These are phyloP conservation scores for Drosophila colorata DNA, from an alignment of 2,888 invertebrate genomes.

Conservation along the genomic window DNA sequence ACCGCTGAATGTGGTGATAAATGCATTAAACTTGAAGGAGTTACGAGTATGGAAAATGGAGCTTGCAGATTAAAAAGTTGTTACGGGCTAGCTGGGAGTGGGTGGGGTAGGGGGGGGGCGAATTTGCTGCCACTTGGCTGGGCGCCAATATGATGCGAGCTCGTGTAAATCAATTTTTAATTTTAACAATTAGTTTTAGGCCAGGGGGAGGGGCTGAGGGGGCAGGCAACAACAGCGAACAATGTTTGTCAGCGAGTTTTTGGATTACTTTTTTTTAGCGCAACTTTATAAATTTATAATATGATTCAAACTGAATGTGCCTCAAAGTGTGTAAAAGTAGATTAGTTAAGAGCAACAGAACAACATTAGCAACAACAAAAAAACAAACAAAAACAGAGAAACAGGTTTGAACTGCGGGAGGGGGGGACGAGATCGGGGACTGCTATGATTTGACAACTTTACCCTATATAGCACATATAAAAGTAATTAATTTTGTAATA, in stretches of 20 bases:
- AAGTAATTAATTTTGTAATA: conserved; percentile 13
- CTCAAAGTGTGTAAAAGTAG: conserved; percentile 71
- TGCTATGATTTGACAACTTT: neutral
- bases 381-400: neutral
- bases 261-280: conserved; percentile 12
- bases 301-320: conserved; percentile 78
- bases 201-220: neutral
- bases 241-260: conserved; percentile 20
- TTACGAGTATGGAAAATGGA: conserved; percentile 17
- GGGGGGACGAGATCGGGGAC: too few species aligned
- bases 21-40: conserved; percentile 66
- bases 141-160: conserved; percentile 39
- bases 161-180: conserved; percentile 74
- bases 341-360: conserved; percentile 44
- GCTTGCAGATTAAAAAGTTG: conserved; percentile 35
- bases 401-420: neutral
- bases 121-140: conserved; percentile 18
- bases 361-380: neutral
- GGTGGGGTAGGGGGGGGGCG: neutral
- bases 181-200: conserved; percentile 73
- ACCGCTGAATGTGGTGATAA: conserved; percentile 63
- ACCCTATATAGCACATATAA: neutral
- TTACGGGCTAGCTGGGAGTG: neutral
- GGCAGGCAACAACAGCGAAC: too few species aligned
- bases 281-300: conserved; percentile 72